A percentile compares a stretch with the other conserved stretches of the same genome.
Evolutionary conservation across 2,113 vertebrate species (phyloP).

Genomic region (Pandion haliaetus): DNA sequence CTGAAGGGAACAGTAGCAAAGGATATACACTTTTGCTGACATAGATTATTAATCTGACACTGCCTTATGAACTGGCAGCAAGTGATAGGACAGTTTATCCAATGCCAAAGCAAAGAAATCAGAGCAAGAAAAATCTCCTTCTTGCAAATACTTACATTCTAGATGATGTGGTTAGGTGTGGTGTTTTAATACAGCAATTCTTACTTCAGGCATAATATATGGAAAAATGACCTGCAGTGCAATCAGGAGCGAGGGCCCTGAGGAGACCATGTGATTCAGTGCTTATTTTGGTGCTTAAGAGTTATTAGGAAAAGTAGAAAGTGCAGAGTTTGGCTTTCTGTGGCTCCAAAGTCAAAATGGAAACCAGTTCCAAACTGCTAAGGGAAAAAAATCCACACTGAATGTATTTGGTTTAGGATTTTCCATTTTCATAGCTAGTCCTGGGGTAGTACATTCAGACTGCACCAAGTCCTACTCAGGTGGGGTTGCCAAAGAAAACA

Average conservation of each 20-base stretch:
- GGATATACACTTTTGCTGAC: background rate
- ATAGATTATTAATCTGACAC: background rate
- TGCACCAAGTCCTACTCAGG: background rate
- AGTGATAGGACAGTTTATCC: background rate
- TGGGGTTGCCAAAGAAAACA: background rate
- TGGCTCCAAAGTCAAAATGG: background rate
- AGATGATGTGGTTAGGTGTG: background rate
- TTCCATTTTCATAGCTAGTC: background rate
- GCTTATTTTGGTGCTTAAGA: background rate
- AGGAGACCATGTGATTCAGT: background rate
- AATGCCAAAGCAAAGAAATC: background rate
- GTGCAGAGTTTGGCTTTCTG: background rate
- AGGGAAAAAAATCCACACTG: background rate
- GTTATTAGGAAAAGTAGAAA: background rate
- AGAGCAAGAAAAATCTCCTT: background rate
- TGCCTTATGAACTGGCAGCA: background rate
- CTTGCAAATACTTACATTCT: background rate
- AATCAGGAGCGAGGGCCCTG: background rate
- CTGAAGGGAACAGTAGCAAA: background rate
- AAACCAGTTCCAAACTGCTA: background rate
- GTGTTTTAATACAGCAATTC: background rate
- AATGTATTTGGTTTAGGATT: background rate
- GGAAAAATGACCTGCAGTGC: background rate
- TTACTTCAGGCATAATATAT: background rate
- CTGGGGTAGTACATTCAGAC: background rate